phyloP scores from a whole-genome alignment of 2,113 vertebrate genomes.

The Sylvia atricapilla region DNA sequence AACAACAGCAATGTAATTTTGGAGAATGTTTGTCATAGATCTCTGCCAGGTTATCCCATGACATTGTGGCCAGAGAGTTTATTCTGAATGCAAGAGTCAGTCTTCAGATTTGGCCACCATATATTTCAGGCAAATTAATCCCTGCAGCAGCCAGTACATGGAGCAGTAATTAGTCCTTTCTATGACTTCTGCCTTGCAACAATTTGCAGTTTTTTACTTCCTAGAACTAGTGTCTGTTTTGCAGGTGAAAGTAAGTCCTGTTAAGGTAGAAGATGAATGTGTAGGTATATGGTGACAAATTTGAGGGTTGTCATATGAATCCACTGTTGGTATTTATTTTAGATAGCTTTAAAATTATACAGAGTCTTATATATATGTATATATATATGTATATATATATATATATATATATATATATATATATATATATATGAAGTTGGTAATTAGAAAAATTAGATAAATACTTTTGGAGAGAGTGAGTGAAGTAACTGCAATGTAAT shows the following conservation, averaged over 20 bases:
- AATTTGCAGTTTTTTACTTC: neutral
- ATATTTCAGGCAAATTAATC: neutral
- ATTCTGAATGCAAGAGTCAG: neutral
- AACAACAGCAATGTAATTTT: neutral
- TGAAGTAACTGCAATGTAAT: neutral
- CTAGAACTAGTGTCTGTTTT: neutral
- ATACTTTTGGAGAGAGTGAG: neutral
- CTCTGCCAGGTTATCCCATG: neutral
- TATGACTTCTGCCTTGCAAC: neutral
- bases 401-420: no score
- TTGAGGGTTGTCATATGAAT: neutral
- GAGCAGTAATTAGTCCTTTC: neutral
- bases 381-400: no score
- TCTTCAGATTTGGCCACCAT: neutral
- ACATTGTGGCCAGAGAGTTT: neutral
- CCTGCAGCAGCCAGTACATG: neutral
- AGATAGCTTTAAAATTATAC: neutral
- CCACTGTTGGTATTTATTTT: neutral
- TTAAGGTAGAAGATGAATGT: neutral
- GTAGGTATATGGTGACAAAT: neutral
- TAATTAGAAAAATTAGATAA: neutral
- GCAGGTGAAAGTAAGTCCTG: neutral
- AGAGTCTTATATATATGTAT: neutral
- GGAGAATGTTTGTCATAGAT: neutral
- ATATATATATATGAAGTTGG: neutral